Evolutionary conservation across 2,797 vertebrate genomes (phyloP), one percentile per base, ranked within the genome.

Genomic region (Falco berigora): DNA sequence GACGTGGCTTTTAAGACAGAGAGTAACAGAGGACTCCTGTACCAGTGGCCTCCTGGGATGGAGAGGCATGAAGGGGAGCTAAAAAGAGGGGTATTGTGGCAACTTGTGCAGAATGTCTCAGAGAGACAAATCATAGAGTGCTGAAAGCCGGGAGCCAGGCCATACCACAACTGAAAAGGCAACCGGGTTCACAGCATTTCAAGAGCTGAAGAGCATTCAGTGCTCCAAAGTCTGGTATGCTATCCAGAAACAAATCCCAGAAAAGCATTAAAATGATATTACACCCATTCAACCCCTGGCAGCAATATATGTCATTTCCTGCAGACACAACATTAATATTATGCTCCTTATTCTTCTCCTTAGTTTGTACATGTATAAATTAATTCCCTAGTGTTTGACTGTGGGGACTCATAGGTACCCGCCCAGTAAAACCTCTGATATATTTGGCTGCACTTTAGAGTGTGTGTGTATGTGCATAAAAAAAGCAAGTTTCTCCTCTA

Each of bases 91-190:
- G 4, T n/a, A 9, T 6, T 46, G 22, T 10, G 13, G 34, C 28
- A 46, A 4, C 8, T 34, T 30, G 76, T 28, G 20, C 49, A 23
- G 44, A 82, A 27, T 4, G 12, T 21, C 16, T 81, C 28, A 58
- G 47, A 53, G 24, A 44, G 30, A 16, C 2, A 16, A 47, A 24
- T 1, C 5, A 10, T 2, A 18, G 2, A 40, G 20, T 56, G 9
- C 64, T 16, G 82, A 68, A 46, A 38, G 59, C 18, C 0, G 0
- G 16, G 30, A 74, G 34, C 25, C 34, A 44, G 55, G 34, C 24
- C 2, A 0, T 22, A 24, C 15, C 0, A 2, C 18, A 49, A 8
- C 10, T 25, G 28, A 36, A 25, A 55, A 73, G n/a, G 6, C 12
- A 15, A 23, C 1, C 12, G 10, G 25, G 16, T 13, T 47, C 2